These are phyloP conservation scores for Chlorops oryzae DNA, from an alignment of 1,140 invertebrate genomes.

Conservation along the genomic window DNA sequence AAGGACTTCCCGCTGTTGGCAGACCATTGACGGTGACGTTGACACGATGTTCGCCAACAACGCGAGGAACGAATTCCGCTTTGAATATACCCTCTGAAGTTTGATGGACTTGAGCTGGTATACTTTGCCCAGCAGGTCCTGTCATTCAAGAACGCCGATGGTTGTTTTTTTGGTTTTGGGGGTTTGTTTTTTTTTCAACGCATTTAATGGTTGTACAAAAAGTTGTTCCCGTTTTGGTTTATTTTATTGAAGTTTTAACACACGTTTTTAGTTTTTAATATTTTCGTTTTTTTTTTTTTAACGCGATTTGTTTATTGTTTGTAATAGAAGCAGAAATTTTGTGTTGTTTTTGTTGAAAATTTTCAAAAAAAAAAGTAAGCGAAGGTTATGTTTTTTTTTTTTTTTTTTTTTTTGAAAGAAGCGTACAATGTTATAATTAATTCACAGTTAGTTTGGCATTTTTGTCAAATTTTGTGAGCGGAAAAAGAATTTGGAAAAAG, in stretches of 20 bases:
- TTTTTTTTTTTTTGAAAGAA: constrained; percentile 16
- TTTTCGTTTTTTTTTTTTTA: constrained; percentile 21
- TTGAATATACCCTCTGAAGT: constrained; percentile 73
- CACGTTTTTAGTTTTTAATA: constrained; percentile 25
- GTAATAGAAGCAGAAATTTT: constrained; percentile 18
- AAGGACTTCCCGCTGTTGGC: constrained; percentile 80
- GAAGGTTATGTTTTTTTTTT: constrained; percentile 18
- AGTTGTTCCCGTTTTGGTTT: no score
- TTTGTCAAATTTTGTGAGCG: constrained; percentile 12
- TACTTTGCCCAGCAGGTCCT: constrained; percentile 78
- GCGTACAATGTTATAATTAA: constrained; percentile 12
- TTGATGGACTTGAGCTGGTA: constrained; percentile 75
- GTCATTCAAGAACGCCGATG: constrained; percentile 7
- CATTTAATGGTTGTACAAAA: no score
- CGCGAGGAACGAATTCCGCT: constrained; percentile 78
- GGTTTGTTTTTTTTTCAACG: constrained; percentile 12
- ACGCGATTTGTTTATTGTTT: constrained; percentile 25
- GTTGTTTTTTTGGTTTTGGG: constrained; percentile 17
- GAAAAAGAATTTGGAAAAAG: constrained; percentile 14
- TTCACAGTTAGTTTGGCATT: constrained; percentile 9
- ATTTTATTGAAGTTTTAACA: constrained; percentile 11
- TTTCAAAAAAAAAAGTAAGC: no score
- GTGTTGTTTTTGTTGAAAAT: constrained; percentile 11
- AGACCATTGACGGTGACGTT: constrained; percentile 72
- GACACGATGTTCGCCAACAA: constrained; percentile 86